A percentile compares a stretch with the other conserved stretches of the same genome.
Evolutionary conservation across 2,797 vertebrate species (phyloP).

Genomic region (Phoebastria nigripes): DNA sequence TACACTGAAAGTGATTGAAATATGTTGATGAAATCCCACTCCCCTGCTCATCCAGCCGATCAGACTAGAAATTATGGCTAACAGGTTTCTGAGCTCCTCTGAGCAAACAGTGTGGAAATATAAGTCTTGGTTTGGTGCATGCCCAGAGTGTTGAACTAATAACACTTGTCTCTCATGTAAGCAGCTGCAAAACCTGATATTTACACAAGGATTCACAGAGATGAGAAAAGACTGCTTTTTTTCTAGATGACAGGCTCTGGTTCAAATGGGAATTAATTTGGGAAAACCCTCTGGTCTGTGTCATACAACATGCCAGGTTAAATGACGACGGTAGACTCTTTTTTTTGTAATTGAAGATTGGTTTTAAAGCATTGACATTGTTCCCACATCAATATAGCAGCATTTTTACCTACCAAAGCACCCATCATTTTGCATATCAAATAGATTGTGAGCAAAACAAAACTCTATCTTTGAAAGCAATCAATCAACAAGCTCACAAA

Average conservation of each 20-base stretch:
- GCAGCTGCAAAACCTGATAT: slow-evolving; percentile 65
- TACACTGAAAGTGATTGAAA: not conserved
- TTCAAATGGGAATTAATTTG: slow-evolving; percentile 36
- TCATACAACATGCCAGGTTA: not conserved
- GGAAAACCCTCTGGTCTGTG: slow-evolving; percentile 33
- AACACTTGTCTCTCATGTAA: slow-evolving; percentile 29
- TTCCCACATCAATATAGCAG: not conserved
- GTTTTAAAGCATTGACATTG: not conserved
- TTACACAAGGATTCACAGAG: slow-evolving; percentile 58
- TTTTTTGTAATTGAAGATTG: not conserved
- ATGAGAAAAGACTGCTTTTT: not conserved
- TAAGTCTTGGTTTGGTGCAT: slow-evolving; percentile 29
- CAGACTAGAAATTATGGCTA: not conserved
- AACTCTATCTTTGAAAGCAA: not conserved
- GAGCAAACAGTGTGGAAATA: slow-evolving; percentile 1
- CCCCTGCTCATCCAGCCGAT: not conserved
- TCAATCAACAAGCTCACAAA: not conserved
- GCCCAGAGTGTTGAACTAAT: slow-evolving; percentile 39
- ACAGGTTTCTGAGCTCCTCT: not conserved
- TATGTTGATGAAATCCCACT: slow-evolving; percentile 3
- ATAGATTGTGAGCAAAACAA: not conserved
- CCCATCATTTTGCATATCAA: not conserved
- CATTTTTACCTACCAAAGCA: slow-evolving; percentile 14
- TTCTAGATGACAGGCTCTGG: not conserved
- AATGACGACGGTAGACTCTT: not conserved